Base-by-base conservation (phyloP, 2,113 vertebrate genomes). In the Cercopithecus mona region DNA sequence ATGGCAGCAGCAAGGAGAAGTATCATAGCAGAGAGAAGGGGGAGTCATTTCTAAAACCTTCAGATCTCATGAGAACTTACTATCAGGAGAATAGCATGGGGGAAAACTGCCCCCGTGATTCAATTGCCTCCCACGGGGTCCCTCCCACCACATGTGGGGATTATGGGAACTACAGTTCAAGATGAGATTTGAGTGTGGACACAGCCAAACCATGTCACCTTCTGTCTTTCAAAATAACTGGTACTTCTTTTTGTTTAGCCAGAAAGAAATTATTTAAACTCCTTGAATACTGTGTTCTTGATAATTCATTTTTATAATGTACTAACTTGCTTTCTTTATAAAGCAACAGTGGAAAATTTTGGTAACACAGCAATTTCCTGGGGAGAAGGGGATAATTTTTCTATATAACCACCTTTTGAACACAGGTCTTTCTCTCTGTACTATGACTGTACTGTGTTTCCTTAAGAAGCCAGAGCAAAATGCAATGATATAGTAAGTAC, bases 401-500 rank as follows among this genome's bases (percentile, higher is more conserved):
- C 6, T 32, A 4, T 38, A 18, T 43, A 2, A n/a, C 22, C 18
- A 70, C 45, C 81, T 23, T 68, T 40, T 61, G 40, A 76, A 50
- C 14, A 61, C 18, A 55, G 6, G 1, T 45, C 12, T 48, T 0
- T 27, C 22, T 43, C 17, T 40, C 17, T 1, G 4, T 17, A 5
- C 8, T 6, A 22, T 27, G 12, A 25, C 8, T 52, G 35, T 16
- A 66, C 30, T 12, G 4, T 8, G 3, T 70, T 17, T 93, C 11
- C 32, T 32, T 59, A 7, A 27, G 30, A 75, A 30, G 2, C 6
- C 48, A 3, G 12, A 30, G 59, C 55, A 82, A 43, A 85, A 59
- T 5, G 45, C 55, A 25, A 1, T 32, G 64, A 61, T 25, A 27
- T 25, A 20, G 79, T 30, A 35, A 50, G 20, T 45, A 43, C 1